Percentiles rank a stretch among this genome's conserved stretches.
phyloP scores from a whole-genome alignment of 2,888 invertebrate species.

The Limnephilus rhombicus region DNA sequence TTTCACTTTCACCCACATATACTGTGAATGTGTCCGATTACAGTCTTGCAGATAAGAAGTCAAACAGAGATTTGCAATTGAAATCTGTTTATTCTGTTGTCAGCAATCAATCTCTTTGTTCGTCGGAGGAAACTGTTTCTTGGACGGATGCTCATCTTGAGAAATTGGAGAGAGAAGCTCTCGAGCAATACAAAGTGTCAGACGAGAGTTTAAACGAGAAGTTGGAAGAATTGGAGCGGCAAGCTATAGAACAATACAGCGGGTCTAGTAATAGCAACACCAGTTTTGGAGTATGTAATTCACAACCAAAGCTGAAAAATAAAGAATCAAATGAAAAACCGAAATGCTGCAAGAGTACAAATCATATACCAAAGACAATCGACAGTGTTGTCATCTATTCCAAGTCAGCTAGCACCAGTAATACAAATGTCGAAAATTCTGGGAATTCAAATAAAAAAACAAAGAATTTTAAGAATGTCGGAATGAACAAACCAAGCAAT shows the following conservation, averaged over 20 bases:
- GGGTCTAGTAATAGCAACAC: conserved; percentile 75
- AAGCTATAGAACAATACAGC: conserved; percentile 83
- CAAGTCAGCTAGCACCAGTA: conserved; percentile 16
- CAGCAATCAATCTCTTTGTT: conserved; percentile 39
- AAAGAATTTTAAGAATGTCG: conserved; percentile 17
- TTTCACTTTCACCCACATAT: conserved; percentile 17
- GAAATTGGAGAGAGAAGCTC: conserved; percentile 79
- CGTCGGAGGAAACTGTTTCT: conserved; percentile 34
- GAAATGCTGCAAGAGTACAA: not conserved
- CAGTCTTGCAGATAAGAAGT: not conserved
- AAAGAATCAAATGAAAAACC: not conserved
- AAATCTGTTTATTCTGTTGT: conserved; percentile 14
- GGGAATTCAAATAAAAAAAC: conserved; percentile 23
- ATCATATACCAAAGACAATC: conserved; percentile 19
- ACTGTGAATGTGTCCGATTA: not conserved
- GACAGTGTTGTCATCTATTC: conserved; percentile 52
- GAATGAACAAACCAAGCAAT: conserved; percentile 1
- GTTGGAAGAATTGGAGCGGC: conserved; percentile 81
- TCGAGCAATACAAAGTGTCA: conserved; percentile 80
- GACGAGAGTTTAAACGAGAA: conserved; percentile 78
- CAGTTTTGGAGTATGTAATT: conserved; percentile 68
- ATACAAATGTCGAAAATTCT: not conserved
- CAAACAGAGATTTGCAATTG: conserved; percentile 35
- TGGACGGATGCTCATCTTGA: conserved; percentile 70
- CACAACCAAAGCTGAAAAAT: conserved; percentile 4